A percentile compares a stretch with the other conserved stretches of the same genome.
Conservation (phyloP, 2,888 invertebrate genomes). For the Pterostichus madidus region DNA sequence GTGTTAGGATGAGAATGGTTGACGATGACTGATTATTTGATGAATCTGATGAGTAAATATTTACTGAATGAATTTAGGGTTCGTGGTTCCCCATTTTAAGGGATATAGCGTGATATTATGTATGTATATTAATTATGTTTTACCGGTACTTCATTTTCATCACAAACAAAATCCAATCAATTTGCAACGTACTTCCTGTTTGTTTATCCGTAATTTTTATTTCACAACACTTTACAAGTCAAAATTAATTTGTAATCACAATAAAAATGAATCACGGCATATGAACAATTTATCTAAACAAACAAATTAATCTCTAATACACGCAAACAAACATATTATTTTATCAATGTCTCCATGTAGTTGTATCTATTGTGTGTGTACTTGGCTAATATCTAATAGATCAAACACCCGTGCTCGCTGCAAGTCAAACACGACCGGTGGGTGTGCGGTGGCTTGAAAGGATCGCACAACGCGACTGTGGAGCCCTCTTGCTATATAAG, state of each 20-base stretch:
- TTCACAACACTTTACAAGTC: slow-evolving; percentile 2
- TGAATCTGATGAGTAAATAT: too few relatives aligned
- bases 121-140: too few relatives aligned
- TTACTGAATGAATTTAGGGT: too few relatives aligned
- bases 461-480: slow-evolving; percentile 33
- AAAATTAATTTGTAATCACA: slow-evolving; percentile 23
- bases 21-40: too few relatives aligned
- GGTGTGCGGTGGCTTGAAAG: slow-evolving; percentile 57
- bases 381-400: slow-evolving; percentile 27
- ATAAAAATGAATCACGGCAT: neutral
- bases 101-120: too few relatives aligned
- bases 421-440: slow-evolving; percentile 51
- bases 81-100: too few relatives aligned
- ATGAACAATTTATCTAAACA: slow-evolving; percentile 16
- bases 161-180: too few relatives aligned
- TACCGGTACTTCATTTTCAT: too few relatives aligned
- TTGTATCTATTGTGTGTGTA: slow-evolving; percentile 4
- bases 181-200: too few relatives aligned
- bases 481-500: slow-evolving; percentile 54
- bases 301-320: slow-evolving; percentile 20
- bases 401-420: slow-evolving; percentile 29
- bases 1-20: too few relatives aligned
- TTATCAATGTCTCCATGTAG: neutral
- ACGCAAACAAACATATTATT: neutral
- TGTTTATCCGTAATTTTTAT: slow-evolving; percentile 1